Evolutionary conservation across 2,797 vertebrate species (phyloP).

Genomic region (Triplophysa bombifrons): DNA sequence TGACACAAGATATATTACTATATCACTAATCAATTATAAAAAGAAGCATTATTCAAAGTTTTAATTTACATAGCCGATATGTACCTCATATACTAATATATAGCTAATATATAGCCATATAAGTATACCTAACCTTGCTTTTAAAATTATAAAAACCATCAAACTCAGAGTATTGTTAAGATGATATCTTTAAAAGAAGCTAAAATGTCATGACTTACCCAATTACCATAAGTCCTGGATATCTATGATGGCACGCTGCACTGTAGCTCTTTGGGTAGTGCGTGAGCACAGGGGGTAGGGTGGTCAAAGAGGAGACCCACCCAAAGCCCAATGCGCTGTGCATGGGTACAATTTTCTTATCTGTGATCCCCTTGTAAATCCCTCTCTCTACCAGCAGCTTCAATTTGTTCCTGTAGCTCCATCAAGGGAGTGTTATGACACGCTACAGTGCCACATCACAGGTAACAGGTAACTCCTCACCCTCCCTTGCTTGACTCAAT

Average conservation of each 20-base stretch:
- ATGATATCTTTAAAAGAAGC: not conserved
- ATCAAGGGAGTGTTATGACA: conserved; percentile 30
- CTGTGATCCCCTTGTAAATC: not conserved
- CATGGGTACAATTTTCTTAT: conserved; percentile 41
- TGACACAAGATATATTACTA: not conserved
- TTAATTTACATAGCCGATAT: not conserved
- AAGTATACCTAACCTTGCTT: not conserved
- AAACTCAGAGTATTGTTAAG: no score
- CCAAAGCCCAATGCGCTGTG: conserved; percentile 38
- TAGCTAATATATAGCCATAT: not conserved
- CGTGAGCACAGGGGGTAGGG: conserved; percentile 28
- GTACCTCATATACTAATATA: not conserved
- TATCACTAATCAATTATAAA: not conserved
- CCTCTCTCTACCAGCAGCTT: not conserved
- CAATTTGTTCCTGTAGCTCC: conserved; percentile 17
- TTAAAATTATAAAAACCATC: not conserved
- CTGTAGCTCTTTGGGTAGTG: conserved; percentile 41
- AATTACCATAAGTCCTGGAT: conserved; percentile 54
- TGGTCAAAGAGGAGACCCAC: conserved; percentile 25
- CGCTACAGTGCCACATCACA: conserved; percentile 27
- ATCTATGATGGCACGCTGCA: conserved; percentile 10
- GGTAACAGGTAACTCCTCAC: conserved; percentile 30
- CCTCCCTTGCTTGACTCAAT: conserved; percentile 28
- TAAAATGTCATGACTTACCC: conserved; percentile 55
- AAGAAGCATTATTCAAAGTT: not conserved